A percentile compares a stretch with the other conserved stretches of the same genome.
phyloP scores from a whole-genome alignment of 1,140 invertebrate species.

The Hyphantria cunea region DNA sequence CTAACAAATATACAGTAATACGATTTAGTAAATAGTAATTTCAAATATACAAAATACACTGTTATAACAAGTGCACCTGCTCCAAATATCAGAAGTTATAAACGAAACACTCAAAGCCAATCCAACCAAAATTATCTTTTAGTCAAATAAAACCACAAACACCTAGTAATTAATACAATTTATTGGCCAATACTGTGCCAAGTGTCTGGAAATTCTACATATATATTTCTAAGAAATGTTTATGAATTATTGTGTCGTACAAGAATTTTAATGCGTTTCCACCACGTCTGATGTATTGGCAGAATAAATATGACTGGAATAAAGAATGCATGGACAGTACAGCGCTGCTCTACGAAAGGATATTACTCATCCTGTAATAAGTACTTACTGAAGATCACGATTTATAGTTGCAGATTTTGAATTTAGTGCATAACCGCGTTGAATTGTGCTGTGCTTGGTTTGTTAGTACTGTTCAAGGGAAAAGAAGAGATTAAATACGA shows the following conservation, averaged over 20 bases:
- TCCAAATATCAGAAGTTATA: slow-evolving; percentile 22
- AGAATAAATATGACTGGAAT: slow-evolving; percentile 40
- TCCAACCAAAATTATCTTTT: slow-evolving; percentile 28
- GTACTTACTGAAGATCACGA: slow-evolving; percentile 35
- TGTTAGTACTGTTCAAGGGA: background rate
- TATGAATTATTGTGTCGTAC: slow-evolving; percentile 52
- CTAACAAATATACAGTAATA: background rate
- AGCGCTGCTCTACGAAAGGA: slow-evolving; percentile 23
- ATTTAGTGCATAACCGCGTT: slow-evolving; percentile 10
- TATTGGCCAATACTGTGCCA: slow-evolving; percentile 32
- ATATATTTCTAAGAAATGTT: slow-evolving; percentile 39
- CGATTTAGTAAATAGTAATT: background rate
- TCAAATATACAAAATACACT: slow-evolving; percentile 10
- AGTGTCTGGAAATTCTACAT: slow-evolving; percentile 29
- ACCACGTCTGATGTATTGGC: slow-evolving; percentile 37
- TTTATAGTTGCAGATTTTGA: slow-evolving; percentile 33
- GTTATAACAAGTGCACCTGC: slow-evolving; percentile 19
- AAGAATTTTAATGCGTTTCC: slow-evolving; percentile 52
- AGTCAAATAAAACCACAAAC: slow-evolving; percentile 25
- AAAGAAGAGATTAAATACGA: background rate
- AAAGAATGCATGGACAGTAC: slow-evolving; percentile 29
- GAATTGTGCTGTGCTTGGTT: slow-evolving; percentile 10
- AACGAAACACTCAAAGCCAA: slow-evolving; percentile 22
- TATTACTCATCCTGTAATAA: slow-evolving; percentile 49
- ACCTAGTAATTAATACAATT: slow-evolving; percentile 38